Base-by-base conservation (phyloP, 2,888 invertebrate genomes). In the Tanytarsus gracilentus region DNA sequence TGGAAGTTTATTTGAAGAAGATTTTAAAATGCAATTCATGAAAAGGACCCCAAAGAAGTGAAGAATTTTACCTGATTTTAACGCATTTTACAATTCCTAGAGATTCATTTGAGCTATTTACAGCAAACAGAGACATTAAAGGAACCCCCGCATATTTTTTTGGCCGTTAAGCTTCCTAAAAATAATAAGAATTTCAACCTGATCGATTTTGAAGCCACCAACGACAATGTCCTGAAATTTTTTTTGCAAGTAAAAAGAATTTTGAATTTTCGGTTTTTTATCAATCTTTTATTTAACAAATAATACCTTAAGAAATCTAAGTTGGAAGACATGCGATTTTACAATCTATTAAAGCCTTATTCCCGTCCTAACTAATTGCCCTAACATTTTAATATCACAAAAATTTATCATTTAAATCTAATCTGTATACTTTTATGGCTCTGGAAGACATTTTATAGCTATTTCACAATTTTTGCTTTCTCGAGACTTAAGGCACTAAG, bases 351-450 rank as follows among this genome's bases (percentile, higher is more conserved):
- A 55, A 55, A 55, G 55, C 55, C 55, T 39, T 55, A 23, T 21
- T 55, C 55, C 40, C 55, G 55, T 26, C 30, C 25, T 49, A 25
- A 6, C 18, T 55, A 55, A 55, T 39, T 23, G 7, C 21, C 25
- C 56, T 48, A 48, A 30, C n/a, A 16, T 40, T 16, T 40, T 52
- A 58, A 27, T 58, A 48, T 58, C 58, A 58, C 58, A 58, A 48
- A n/a, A n/a, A n/a, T n/a, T n/a, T n/a, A n/a, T n/a, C n/a, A n/a
- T n/a, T n/a, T n/a, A n/a, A n/a, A n/a, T n/a, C n/a, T n/a, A n/a
- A n/a, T n/a, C n/a, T n/a, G n/a, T 40, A 30, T 29, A 44, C 40
- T 44, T 36, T 9, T 23, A 56, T 44, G 26, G 53, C 39, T 53
- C 39, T 53, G 33, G 39, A 53, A 33, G 53, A 53, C 53, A 36